Conservation (phyloP, 1,140 invertebrate species). For the Carcinoscorpius rotundicauda region DNA sequence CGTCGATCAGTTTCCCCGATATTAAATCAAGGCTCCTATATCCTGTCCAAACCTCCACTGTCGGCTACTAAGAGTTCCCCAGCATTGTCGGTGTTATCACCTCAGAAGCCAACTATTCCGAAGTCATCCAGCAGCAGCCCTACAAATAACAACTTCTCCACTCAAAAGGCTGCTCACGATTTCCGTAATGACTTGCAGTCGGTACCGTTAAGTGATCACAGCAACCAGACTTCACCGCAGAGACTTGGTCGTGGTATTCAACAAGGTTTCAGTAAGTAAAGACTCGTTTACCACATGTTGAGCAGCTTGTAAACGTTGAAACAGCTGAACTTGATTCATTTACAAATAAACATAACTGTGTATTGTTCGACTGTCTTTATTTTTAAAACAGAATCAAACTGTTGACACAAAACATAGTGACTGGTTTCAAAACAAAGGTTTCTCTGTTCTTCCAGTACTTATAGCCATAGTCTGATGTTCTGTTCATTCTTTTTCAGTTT, state of each 20-base stretch:
- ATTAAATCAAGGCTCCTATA: slow-evolving; percentile 1
- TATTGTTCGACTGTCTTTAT: too few relatives aligned
- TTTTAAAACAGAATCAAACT: too few relatives aligned
- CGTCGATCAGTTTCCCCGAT: slow-evolving; percentile 11
- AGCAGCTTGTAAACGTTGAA: too few relatives aligned
- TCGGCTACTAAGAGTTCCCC: slow-evolving; percentile 5
- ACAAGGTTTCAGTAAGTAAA: slow-evolving; percentile 18
- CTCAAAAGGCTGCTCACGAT: slow-evolving; percentile 14
- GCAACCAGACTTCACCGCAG: not conserved
- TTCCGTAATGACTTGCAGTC: not conserved
- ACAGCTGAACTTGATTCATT: too few relatives aligned
- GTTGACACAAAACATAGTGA: too few relatives aligned
- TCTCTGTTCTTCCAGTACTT: too few relatives aligned
- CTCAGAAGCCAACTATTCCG: slow-evolving; percentile 3
- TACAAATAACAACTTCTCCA: slow-evolving; percentile 2
- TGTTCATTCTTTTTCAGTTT: too few relatives aligned
- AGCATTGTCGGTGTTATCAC: not conserved
- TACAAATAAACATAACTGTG: too few relatives aligned
- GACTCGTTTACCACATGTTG: not conserved
- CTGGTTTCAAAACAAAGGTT: too few relatives aligned
- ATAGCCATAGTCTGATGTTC: too few relatives aligned
- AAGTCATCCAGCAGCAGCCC: slow-evolving; percentile 10
- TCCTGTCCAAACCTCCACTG: slow-evolving; percentile 11
- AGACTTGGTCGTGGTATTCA: slow-evolving; percentile 12
- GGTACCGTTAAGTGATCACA: too few relatives aligned